phyloP scores from a whole-genome alignment of 2,888 invertebrate species.

The Cosmorhoe ocellata region DNA sequence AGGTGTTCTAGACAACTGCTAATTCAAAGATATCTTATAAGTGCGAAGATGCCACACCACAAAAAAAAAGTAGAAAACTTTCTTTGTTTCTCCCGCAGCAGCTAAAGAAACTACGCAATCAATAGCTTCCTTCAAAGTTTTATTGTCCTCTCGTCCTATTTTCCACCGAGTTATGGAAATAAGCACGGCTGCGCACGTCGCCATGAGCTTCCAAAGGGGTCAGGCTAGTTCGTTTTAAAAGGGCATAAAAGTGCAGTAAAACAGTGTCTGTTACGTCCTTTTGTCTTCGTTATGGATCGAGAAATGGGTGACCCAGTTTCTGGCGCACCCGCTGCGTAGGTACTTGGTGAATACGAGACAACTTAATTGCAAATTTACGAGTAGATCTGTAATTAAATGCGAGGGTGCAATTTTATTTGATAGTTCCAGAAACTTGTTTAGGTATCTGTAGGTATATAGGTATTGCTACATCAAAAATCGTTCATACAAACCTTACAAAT shows the following conservation, averaged over 20 bases:
- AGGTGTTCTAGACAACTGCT: no score
- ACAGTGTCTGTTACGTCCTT: slow-evolving; percentile 52
- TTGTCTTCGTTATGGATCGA: slow-evolving; percentile 50
- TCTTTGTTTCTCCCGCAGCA: slow-evolving; percentile 4
- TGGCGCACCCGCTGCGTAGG: slow-evolving; percentile 64
- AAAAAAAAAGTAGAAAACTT: neutral
- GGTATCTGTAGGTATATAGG: no score
- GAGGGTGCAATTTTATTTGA: no score
- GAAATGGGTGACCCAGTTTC: slow-evolving; percentile 78
- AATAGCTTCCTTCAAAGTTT: slow-evolving; percentile 44
- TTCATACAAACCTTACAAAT: no score
- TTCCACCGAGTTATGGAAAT: slow-evolving; percentile 36
- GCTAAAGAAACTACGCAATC: slow-evolving; percentile 15
- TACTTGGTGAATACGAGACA: slow-evolving; percentile 50
- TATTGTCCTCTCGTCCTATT: slow-evolving; percentile 38
- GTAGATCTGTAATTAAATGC: slow-evolving; percentile 34
- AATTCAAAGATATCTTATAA: no score
- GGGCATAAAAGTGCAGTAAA: slow-evolving; percentile 52
- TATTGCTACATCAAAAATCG: no score
- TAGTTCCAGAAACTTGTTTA: no score
- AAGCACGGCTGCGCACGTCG: slow-evolving; percentile 28
- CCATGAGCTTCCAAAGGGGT: slow-evolving; percentile 55
- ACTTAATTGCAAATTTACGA: slow-evolving; percentile 65
- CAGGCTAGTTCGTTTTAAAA: slow-evolving; percentile 55
- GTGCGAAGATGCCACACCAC: no score